Evolutionary conservation across 2,797 vertebrate genomes (phyloP), one percentile per base, ranked within the genome.

Genomic region (Pristis pectinata): DNA sequence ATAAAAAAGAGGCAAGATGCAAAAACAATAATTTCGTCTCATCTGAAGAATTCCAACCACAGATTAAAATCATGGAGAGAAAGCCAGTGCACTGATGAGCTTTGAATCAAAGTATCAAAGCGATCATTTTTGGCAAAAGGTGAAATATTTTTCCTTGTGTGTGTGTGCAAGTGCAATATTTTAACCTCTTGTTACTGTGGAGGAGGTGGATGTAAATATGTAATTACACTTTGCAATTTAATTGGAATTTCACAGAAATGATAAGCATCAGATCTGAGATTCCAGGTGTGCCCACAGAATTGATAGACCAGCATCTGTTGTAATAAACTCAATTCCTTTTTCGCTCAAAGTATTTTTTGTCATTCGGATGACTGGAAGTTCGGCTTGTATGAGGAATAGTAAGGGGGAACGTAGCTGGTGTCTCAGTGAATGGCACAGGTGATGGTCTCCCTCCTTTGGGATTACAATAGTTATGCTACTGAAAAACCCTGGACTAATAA

Each of bases 11-110:
- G 2, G 17, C 13, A 89, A 37, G 85, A 64, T 59, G 34, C 34
- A n/a, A 89, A 89, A 64, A 89, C 56, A 89, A 89, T 89, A 89
- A 89, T 89, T 89, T 89, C 5, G 37, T 61, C 89, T 89, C 34
- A 89, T 89, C 59, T 89, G 59, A 89, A 89, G 53, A 61, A 89
- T 64, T 89, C 85, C 59, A 64, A 89, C 44, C 85, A 22, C 56
- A n/a, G 7, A 89, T 89, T 89, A 89, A 64, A 37, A 64, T 64
- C 2, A 59, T 17, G 19, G 19, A n/a, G 34, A 89, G 17, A 19
- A 64, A 89, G 17, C 56, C 10, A 6, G 17, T 19, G 13, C 0
- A 17, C 64, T 59, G 19, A 89, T 37, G 56, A 37, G 85, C 1
- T 61, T 9, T n/a, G 34, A 61, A 64, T 89, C 56, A 64, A 61